Evolutionary conservation across 1,140 invertebrate species (phyloP).

Genomic region (Hylaeus volcanicus): DNA sequence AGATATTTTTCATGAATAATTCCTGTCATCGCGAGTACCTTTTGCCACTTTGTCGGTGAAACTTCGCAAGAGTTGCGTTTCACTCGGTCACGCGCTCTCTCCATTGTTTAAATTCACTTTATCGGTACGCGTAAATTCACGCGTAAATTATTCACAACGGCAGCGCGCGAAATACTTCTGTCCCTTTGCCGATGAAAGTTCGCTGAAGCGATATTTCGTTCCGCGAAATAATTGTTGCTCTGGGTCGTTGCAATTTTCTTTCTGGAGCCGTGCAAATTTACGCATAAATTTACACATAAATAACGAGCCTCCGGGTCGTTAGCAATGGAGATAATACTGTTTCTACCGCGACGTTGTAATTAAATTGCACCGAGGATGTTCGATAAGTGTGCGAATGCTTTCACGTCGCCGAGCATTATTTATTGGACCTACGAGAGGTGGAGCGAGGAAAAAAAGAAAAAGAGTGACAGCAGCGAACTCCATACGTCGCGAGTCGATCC

Average conservation of each 20-base stretch:
- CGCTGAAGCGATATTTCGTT: slow-evolving; percentile 18
- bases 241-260: slow-evolving; percentile 14
- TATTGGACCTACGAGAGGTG: neutral
- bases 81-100: slow-evolving; percentile 20
- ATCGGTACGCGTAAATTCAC: slow-evolving; percentile 34
- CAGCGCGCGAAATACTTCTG: slow-evolving; percentile 16
- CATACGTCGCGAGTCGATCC: neutral
- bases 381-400: slow-evolving; percentile 19
- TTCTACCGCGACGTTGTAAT: slow-evolving; percentile 8
- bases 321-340: slow-evolving; percentile 21
- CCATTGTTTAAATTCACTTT: slow-evolving; percentile 38
- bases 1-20: slow-evolving; percentile 36
- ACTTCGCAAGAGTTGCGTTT: neutral
- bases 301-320: slow-evolving; percentile 24
- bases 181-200: slow-evolving; percentile 33
- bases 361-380: slow-evolving; percentile 16
- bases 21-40: neutral
- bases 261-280: slow-evolving; percentile 12
- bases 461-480: too few species aligned
- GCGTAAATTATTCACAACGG: slow-evolving; percentile 40
- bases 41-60: slow-evolving; percentile 1
- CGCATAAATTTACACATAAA: slow-evolving; percentile 36
- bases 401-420: neutral
- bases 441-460: too few species aligned
- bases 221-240: slow-evolving; percentile 24